Evolutionary conservation across 1,140 invertebrate genomes (phyloP), one percentile per base, ranked within the genome.

Genomic region (Sycophila sp.): DNA sequence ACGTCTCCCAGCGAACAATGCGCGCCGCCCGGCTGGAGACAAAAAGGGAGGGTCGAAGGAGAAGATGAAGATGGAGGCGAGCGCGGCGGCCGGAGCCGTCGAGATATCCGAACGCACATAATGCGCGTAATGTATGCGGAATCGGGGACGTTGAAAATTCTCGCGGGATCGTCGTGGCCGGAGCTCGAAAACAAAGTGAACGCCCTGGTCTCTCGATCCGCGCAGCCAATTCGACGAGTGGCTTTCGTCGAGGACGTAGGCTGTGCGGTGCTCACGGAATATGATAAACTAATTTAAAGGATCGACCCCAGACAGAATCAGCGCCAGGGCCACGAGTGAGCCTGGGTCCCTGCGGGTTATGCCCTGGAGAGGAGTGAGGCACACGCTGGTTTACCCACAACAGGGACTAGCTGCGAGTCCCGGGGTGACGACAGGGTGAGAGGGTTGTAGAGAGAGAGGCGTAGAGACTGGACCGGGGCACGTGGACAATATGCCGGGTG

Each of bases 261-360:
- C 36, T 1, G 1, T 3, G 10, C 4, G 13, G 19, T 10, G 5
- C 22, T 17, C 34, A 45, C n/a, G 10, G 5, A 24, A 60, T 69
- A 60, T 60, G 56, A 69, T 62, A 60, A 69, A 69, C 66, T 60
- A 60, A 69, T 60, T 60, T 56, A 42, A 60, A 69, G 45, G 66
- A 32, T 40, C 38, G 11, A 40, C 42, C 51, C 56, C 45, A n/a
- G n/a, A 13, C 22, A 65, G 17, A 65, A 45, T 32, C 60, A 63
- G 45, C 28, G 24, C 2, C 26, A 13, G 45, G n/a, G n/a, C 19
- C n/a, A n/a, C 7, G 22, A 22, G 34, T 24, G 22, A 2, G 3
- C 11, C 2, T 40, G 17, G 13, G 30, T 19, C 47, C 62, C 62
- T 13, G 17, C 10, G 62, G 28, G 47, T 13, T 26, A 38, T 19